These are phyloP conservation scores for Eudyptes chrysolophus DNA, from an alignment of 2,113 vertebrate genomes.

Conservation along the genomic window DNA sequence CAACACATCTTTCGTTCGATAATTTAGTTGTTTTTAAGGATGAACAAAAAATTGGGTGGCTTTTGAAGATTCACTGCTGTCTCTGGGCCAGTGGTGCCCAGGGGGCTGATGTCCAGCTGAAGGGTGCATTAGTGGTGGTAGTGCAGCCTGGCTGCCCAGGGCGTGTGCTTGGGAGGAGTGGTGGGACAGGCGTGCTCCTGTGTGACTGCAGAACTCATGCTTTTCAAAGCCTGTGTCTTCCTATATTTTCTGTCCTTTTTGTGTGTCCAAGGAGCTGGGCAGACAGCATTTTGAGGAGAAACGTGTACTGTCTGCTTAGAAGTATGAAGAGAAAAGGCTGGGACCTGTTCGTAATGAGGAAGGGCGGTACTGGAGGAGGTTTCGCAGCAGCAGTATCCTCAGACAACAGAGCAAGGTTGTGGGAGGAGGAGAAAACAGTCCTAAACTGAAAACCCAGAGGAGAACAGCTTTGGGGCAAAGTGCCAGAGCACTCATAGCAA, in stretches of 20 bases:
- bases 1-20: neutral
- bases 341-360: neutral
- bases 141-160: neutral
- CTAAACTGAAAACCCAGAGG: neutral
- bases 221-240: neutral
- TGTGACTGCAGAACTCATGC: neutral
- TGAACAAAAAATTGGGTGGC: neutral
- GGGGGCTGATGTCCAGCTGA: neutral
- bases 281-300: neutral
- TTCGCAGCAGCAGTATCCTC: neutral
- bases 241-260: neutral
- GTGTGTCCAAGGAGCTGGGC: neutral
- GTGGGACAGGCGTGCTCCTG: neutral
- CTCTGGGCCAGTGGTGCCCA: neutral
- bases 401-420: neutral
- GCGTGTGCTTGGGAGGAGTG: accelerated
- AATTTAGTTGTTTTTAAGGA: slow-evolving; percentile 16
- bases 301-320: accelerated
- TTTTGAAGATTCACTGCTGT: neutral
- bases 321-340: neutral
- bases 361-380: accelerated
- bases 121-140: neutral
- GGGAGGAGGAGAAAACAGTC: neutral
- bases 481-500: neutral
- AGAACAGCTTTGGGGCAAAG: neutral